Evolutionary conservation across 2,113 vertebrate genomes (phyloP).

Genomic region (Phyllostomus discolor): DNA sequence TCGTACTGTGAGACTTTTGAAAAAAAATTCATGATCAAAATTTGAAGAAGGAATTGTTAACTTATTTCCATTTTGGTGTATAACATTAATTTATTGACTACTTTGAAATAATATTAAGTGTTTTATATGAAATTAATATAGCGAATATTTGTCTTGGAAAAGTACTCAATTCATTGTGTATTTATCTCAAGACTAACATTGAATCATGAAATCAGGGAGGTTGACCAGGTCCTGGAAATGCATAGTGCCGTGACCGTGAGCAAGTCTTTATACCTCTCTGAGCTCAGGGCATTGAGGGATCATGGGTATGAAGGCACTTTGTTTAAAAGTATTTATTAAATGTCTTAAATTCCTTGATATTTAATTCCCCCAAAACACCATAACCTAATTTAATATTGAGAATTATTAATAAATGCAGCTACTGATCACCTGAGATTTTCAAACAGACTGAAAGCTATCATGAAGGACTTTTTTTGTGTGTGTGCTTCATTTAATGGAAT

Average conservation of each 20-base stretch:
- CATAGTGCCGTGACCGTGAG: background rate
- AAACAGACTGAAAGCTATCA: background rate
- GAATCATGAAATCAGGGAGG: background rate
- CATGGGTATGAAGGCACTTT: background rate
- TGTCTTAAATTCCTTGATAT: conserved; percentile 1
- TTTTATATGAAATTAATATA: conserved; percentile 29
- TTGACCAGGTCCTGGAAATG: background rate
- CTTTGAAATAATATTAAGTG: conserved; percentile 53
- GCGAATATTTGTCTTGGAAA: background rate
- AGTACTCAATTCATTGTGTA: background rate
- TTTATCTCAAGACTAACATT: conserved; percentile 23
- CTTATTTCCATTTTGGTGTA: conserved; percentile 35
- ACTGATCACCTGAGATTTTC: conserved; percentile 23
- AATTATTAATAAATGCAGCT: conserved; percentile 13
- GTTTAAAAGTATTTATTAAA: background rate
- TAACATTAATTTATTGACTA: conserved; percentile 55
- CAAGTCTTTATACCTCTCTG: background rate
- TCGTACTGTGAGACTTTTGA: conserved; percentile 2
- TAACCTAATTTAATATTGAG: background rate
- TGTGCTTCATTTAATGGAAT: background rate
- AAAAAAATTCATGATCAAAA: conserved; percentile 33
- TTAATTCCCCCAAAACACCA: background rate
- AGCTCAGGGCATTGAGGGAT: background rate
- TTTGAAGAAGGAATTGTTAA: conserved; percentile 5
- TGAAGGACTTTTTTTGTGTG: background rate